Base-by-base conservation (phyloP, 2,888 invertebrate genomes). In the Gibbula magus region DNA sequence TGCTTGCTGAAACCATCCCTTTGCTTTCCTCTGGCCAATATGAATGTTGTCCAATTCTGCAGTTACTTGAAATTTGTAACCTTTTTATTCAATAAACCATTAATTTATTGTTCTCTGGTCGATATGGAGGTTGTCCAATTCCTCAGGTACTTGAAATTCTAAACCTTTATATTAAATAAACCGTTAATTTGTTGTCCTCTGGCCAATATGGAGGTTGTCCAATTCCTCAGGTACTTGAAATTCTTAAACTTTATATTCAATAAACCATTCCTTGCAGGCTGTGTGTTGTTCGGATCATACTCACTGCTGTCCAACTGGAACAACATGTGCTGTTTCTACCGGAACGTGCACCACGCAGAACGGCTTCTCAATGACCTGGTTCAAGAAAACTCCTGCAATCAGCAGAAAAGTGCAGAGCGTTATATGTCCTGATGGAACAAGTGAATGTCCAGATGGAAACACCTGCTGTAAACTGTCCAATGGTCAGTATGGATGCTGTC, bases 271-370 rank as follows among this genome's bases (percentile, higher is more conserved):
- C 32, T 76, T 81, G 32, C 56, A 87, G 86, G 91, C 90, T 32
- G 86, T 88, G 7, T 92, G 91, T 67, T 91, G 91, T 84, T 54
- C 78, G 35, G 91, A 92, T 81, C 78, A 83, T 20, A 29, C 83
- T 5, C 91, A 92, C 77, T 92, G 91, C 84, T 92, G 92, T 83
- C 89, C 87, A 7, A 20, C 79, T 54, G 87, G 88, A 29, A 81
- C 85, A 79, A 82, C 83, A n/a, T 87, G 90, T 87, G 84, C 90
- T 79, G 82, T 85, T 1, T 76, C 74, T 13, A 66, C 77, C 35
- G 84, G 85, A 3, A 80, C 66, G 20, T 90, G 90, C 84, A 74
- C 77, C 45, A 78, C 66, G 77, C 61, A 76, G 51, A 39, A 78
- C 39, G 82, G 78, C 32, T 78, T 13, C 13, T 7, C 25, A 16